Evolutionary conservation across 2,888 invertebrate species (phyloP), one percentile per base, ranked within the genome.

Genomic region (Noctua comes): DNA sequence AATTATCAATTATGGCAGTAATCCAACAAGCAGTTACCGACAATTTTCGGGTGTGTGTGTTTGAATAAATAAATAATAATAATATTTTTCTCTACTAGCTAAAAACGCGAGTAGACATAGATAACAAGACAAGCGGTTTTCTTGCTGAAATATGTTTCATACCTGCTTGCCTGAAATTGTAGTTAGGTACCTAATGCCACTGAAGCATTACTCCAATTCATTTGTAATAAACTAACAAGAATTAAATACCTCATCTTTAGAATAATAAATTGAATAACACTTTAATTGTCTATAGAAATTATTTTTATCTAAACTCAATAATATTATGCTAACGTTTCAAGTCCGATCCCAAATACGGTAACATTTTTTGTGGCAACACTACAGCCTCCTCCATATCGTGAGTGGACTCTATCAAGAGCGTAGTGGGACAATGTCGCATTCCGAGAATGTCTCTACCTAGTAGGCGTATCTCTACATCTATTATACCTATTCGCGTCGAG

Each of bases 331-430:
- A n/a, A n/a, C 1, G 1, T 36, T 43, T 7, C 21, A 76, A 73
- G 5, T 46, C 13, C 13, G 6, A 13, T 83, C 75, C 36, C 64
- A 57, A 48, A 54, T 66, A 16, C 21, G 57, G 16, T 27, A 18
- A 40, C 76, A 73, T 73, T 73, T 48, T 79, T 82, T 84, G 59
- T 88, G 88, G 88, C 18, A 21, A 76, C 83, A 72, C 68, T 86
- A 88, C 66, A 43, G 66, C 65, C 62, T 77, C 68, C 64, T 88
- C 27, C 68, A 68, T 90, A 85, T 90, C 91, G 90, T 91, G 90
- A 89, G 89, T 88, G 82, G 82, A 84, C 87, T 91, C 87, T 88
- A 92, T 91, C 87, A 88, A 86, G 86, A 88, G 84, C 83, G 73
- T 74, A 77, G 82, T 84, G 72, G 82, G 72, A 82, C 73, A 76